Conservation (phyloP, 2,888 invertebrate species). For the Autographa gamma region DNA sequence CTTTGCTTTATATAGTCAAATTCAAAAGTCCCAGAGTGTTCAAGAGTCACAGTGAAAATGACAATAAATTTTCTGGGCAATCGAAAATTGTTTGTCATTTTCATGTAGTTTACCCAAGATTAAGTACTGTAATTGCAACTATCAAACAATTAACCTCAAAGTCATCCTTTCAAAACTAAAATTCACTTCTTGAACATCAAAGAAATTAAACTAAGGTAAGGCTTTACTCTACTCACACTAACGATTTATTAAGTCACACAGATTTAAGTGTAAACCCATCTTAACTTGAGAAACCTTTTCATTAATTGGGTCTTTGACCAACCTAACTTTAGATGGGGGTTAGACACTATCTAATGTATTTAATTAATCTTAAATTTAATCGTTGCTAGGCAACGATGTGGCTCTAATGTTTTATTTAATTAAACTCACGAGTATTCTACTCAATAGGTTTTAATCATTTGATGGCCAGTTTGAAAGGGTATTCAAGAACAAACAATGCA, state of each 20-base stretch:
- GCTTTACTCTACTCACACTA: slow-evolving; percentile 20
- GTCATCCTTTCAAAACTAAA: not conserved
- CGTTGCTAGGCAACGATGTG: slow-evolving; percentile 34
- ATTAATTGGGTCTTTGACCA: slow-evolving; percentile 63
- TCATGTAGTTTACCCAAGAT: not conserved
- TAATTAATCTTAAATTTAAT: slow-evolving; percentile 65
- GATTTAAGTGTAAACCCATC: slow-evolving; percentile 54
- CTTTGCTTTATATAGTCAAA: no score
- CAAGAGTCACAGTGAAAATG: no score
- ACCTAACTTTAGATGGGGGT: slow-evolving; percentile 50
- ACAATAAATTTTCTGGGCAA: no score
- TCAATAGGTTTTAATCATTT: no score
- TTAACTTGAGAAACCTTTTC: slow-evolving; percentile 52
- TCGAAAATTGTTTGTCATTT: no score
- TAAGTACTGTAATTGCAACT: not conserved
- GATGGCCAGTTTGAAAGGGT: no score
- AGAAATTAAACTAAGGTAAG: slow-evolving; percentile 32
- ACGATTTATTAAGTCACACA: slow-evolving; percentile 43
- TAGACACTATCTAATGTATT: slow-evolving; percentile 62
- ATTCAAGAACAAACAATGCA: no score
- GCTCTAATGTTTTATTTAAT: not conserved
- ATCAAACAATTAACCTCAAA: slow-evolving; percentile 1
- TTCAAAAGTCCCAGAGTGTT: no score
- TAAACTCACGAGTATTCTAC: not conserved
- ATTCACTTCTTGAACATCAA: not conserved